Evolutionary conservation across 2,888 invertebrate genomes (phyloP).

Genomic region (Lepeophtheirus nordmannii): DNA sequence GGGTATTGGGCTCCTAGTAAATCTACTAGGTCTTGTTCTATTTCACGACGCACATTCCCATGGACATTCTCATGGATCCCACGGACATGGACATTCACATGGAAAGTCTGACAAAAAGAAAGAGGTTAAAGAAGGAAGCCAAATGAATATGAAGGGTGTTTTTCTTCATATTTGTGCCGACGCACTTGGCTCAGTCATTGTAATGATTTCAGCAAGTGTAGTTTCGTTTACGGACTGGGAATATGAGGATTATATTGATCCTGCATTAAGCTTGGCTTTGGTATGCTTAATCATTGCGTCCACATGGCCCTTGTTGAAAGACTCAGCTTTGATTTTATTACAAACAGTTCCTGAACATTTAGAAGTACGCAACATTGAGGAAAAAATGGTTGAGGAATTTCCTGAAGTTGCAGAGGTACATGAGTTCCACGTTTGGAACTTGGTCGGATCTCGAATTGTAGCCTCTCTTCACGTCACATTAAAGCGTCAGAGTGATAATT

Average conservation of each 20-base stretch:
- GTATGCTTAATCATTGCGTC: slow-evolving; percentile 64
- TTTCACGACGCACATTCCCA: not conserved
- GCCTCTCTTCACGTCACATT: slow-evolving; percentile 90
- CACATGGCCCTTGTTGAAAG: slow-evolving; percentile 77
- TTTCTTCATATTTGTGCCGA: not conserved
- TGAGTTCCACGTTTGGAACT: slow-evolving; percentile 96
- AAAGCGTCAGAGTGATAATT: not conserved
- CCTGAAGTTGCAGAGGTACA: slow-evolving; percentile 90
- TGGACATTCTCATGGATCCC: not conserved
- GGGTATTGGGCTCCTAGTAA: not conserved
- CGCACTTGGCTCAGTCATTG: slow-evolving; percentile 56
- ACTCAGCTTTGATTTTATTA: slow-evolving; percentile 81
- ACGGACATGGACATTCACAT: not conserved
- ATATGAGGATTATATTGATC: slow-evolving; percentile 68
- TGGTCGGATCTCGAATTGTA: slow-evolving; percentile 88
- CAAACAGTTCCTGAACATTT: slow-evolving; percentile 99
- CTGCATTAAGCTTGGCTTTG: slow-evolving; percentile 73
- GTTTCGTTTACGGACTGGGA: slow-evolving; percentile 49
- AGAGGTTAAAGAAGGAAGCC: not conserved
- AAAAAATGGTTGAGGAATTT: slow-evolving; percentile 67
- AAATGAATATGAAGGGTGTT: not conserved
- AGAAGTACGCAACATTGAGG: slow-evolving; percentile 68
- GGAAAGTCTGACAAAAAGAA: not conserved
- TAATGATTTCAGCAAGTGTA: slow-evolving; percentile 63
- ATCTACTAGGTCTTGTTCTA: not conserved